Base-by-base conservation (phyloP, 2,113 vertebrate genomes). In the Mesoclemmys tuberculata region DNA sequence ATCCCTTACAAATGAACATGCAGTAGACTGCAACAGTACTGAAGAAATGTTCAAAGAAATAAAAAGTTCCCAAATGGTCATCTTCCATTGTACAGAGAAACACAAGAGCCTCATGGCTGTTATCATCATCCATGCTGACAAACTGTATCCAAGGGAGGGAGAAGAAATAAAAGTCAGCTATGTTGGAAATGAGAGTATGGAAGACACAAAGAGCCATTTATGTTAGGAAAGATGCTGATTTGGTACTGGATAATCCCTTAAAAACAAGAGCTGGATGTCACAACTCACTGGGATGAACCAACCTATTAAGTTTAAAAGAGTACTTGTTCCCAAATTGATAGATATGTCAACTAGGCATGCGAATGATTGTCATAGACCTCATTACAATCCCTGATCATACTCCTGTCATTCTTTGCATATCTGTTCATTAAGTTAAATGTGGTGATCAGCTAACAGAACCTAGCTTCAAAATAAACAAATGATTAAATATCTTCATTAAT, bases 251-350 rank as follows among this genome's bases (percentile, higher is more conserved):
- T 82, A 85, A 85, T 88, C 93, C 18, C 55, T 90, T 58, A 92
- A 92, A 91, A 68, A 6, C 4, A 82, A 46, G 21, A 87, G 68
- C 0, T 85, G 16, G 48, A 96, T 24, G 80, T 87, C 71, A 35
- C 87, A 18, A 13, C 87, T 75, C 80, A 91, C 5, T 92, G 55
- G 87, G 92, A 93, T 68, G 18, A 55, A 26, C 26, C 41, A 79
- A 82, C 87, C 75, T 92, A 58, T 95, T 96, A 88, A 95, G 93
- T 82, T 79, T 41, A 96, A 94, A 95, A 87, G 81, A 94, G 80
- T 56, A 87, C 90, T 95, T 97, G 74, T 93, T 92, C 79, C 29
- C n/a, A 82, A 94, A 81, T 91, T 75, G 93, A 94, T 93, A 92
- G 10, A 48, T 68, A 92, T 31, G 93, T 91, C 91, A 91, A 78